Conservation (phyloP, 1,140 invertebrate species). For the Lasaia peninsularis region DNA sequence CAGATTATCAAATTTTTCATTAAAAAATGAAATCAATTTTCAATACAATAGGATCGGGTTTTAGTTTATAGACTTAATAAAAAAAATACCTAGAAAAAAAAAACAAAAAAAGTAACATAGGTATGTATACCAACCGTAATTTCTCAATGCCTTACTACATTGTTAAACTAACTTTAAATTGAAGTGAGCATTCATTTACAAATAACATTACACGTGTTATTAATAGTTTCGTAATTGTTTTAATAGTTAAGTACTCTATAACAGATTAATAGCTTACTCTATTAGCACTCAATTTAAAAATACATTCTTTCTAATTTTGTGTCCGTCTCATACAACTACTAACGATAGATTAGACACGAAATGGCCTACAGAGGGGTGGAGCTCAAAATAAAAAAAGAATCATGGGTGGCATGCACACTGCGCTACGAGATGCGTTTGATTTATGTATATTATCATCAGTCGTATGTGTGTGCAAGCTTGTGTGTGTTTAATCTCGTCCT, state of each 20-base stretch:
- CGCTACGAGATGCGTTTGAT: slow-evolving; percentile 42
- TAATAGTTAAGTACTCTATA: neutral
- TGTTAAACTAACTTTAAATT: no score
- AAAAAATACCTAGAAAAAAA: no score
- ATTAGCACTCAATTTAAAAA: neutral
- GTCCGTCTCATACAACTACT: slow-evolving; percentile 27
- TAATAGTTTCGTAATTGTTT: neutral
- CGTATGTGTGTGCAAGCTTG: neutral
- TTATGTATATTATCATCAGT: slow-evolving; percentile 44
- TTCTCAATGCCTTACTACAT: no score
- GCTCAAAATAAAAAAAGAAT: slow-evolving; percentile 50
- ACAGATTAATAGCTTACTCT: neutral
- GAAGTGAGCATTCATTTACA: no score
- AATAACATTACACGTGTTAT: no score
- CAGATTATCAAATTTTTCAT: no score
- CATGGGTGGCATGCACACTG: slow-evolving; percentile 44
- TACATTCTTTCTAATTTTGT: neutral
- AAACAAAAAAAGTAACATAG: no score
- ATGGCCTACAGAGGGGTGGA: slow-evolving; percentile 33
- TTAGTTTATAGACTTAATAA: no score
- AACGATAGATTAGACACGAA: slow-evolving; percentile 29
- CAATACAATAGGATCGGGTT: no score
- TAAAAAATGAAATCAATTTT: no score
- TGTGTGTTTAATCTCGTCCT: neutral
- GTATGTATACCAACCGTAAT: no score